Base-by-base conservation (phyloP, 2,888 invertebrate species). In the Alcis repandata region DNA sequence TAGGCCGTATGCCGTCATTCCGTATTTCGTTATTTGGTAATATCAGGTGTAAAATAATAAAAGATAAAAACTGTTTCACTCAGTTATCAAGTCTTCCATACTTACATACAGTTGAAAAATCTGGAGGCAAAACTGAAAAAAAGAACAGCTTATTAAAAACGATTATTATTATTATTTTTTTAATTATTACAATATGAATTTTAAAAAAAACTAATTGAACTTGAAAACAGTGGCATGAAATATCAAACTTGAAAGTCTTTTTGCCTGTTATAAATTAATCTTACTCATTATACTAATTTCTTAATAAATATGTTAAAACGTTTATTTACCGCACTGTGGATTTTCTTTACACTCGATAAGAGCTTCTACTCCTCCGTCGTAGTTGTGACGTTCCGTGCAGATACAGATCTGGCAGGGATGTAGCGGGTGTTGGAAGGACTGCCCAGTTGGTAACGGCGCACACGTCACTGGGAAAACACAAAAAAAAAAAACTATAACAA, bases 401-500 rank as follows among this genome's bases (percentile, higher is more conserved):
- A 86, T 71, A 69, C 91, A 91, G 22, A 86, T 73, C 70, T 90
- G 90, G 75, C 91, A 91, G 2, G 89, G 90, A 52, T 91, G 87
- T 65, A 89, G 63, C 1, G 91, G 91, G 68, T 88, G 87, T 59
- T 86, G 77, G 74, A 89, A 91, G 0, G 82, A 83, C 46, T 73
- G 68, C 41, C 84, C 83, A 49, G 72, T 79, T 8, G 90, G 91
- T 40, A 91, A 68, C 10, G 90, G 90, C 15, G 72, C 79, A 74
- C 91, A 91, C 1, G 80, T 76, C 17, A 76, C 85, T 80, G 27
- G 76, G 9, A 3, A 36, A n/a, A n/a, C n/a, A 36, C 1, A 36
- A 7, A 36, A 27, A 27, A 27, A 27, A 27, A 27, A 27, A 27
- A 4, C 27, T 27, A 27, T 2, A 27, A 27, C n/a, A n/a, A n/a